phyloP scores from a whole-genome alignment of 2,797 vertebrate species.

The Antennarius maculatus region DNA sequence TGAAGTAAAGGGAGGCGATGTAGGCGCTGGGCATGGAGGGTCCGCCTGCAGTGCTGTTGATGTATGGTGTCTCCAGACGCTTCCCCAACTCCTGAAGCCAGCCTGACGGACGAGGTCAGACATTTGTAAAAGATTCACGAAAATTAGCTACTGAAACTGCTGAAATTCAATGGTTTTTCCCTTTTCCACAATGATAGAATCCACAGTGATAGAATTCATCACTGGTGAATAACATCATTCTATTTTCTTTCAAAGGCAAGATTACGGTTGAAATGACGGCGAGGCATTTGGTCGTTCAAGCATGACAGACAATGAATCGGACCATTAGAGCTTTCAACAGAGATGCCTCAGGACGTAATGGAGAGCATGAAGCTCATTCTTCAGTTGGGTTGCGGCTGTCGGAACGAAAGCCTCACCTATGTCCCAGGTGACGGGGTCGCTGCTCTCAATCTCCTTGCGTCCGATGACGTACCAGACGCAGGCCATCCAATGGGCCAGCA shows the following conservation, averaged over 20 bases:
- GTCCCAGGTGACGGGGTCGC: conserved; percentile 91
- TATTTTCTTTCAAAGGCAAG: conserved; percentile 39
- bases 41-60: conserved; percentile 90
- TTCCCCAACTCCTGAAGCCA: conserved; percentile 96
- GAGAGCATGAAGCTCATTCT: conserved; percentile 10
- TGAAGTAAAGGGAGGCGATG: conserved; percentile 96
- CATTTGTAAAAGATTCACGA: neutral
- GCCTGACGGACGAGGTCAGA: conserved; percentile 74
- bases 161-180: too few relatives aligned
- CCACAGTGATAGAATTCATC: conserved; percentile 17
- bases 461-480: conserved; percentile 97
- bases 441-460: conserved; percentile 89
- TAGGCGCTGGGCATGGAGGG: conserved; percentile 92
- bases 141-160: neutral
- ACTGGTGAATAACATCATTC: conserved; percentile 35
- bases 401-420: conserved; percentile 85
- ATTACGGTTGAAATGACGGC: conserved; percentile 23
- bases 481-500: conserved; percentile 97
- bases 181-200: conserved; percentile 11
- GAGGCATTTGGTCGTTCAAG: conserved; percentile 29
- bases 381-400: conserved; percentile 1
- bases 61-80: conserved; percentile 91
- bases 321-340: neutral
- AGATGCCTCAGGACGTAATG: neutral
- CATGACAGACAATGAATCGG: conserved; percentile 1